Evolutionary conservation across 2,113 vertebrate genomes (phyloP).

Genomic region (Alouatta palliata): DNA sequence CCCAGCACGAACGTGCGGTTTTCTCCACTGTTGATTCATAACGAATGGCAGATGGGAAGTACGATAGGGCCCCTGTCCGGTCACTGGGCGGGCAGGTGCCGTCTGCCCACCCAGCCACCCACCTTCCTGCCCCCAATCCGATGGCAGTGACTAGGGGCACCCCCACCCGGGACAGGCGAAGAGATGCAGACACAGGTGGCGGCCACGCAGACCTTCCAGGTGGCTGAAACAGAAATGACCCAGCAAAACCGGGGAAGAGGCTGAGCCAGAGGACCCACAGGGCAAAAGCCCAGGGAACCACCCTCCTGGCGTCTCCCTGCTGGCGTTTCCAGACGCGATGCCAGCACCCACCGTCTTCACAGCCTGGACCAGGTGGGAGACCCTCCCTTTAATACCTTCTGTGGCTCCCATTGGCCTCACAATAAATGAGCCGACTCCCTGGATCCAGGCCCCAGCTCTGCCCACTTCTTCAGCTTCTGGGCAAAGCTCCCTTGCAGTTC

Average conservation of each 20-base stretch:
- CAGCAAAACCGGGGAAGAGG: neutral
- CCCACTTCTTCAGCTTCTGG: neutral
- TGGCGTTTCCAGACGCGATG: rapidly evolving
- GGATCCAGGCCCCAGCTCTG: neutral
- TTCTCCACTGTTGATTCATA: conserved; percentile 41
- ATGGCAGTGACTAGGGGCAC: neutral
- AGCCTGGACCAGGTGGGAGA: rapidly evolving
- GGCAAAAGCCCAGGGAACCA: neutral
- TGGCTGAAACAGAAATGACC: neutral
- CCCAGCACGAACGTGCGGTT: neutral
- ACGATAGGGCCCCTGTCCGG: neutral
- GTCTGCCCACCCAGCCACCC: neutral
- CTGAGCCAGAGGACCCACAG: neutral
- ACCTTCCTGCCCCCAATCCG: neutral
- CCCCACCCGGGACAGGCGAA: neutral
- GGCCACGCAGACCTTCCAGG: too few species aligned
- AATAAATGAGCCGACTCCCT: rapidly evolving
- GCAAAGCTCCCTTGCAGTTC: neutral
- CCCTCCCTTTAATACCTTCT: neutral
- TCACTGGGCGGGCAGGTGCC: neutral
- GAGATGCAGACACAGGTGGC: conserved; percentile 13
- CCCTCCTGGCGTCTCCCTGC: neutral
- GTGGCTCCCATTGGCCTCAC: neutral
- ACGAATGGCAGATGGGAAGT: conserved; percentile 14
- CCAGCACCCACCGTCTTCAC: neutral